Evolutionary conservation across 2,888 invertebrate species (phyloP), one percentile per base, ranked within the genome.

Genomic region (Pachliopta kotzebuea): DNA sequence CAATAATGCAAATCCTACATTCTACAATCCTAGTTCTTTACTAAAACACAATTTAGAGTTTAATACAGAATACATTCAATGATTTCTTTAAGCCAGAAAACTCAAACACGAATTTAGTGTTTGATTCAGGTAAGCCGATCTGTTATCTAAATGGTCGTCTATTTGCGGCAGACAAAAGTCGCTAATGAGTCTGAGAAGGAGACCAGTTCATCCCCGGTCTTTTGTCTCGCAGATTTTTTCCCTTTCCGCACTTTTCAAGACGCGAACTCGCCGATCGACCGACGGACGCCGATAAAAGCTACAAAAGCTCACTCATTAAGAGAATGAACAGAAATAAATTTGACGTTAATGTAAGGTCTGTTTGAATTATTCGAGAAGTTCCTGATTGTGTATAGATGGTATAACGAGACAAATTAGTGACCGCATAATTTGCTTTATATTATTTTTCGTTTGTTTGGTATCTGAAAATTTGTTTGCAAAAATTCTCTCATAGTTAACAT

Each of bases 251-350:
- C 50, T 55, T 63, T 55, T 55, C 59, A 63, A 63, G 59, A 63
- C 55, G 63, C 49, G 49, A 26, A 63, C 49, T 45, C 63, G 58
- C 45, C 63, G 59, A 59, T 63, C 49, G 58, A 63, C 31, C 59
- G 59, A 55, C 63, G 63, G 59, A 63, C 57, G 58, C 58, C 55
- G 63, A 63, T 63, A 63, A 63, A 63, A 63, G 57, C 59, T 21
- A 31, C 63, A 59, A 54, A 59, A 55, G 63, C 59, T 31, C 63
- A 50, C 59, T 63, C 63, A 59, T 63, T 63, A 63, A 63, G 59
- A 56, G 59, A 63, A 63, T 59, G 63, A 55, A 55, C 55, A 50
- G 49, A 59, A 59, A 63, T 59, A 63, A 63, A 63, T 63, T 59
- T 31, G 29, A 56, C 54, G 31, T 59, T 24, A 37, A 49, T 55